Evolutionary conservation across 2,797 vertebrate genomes (phyloP).

Genomic region (Silurus aristotelis): DNA sequence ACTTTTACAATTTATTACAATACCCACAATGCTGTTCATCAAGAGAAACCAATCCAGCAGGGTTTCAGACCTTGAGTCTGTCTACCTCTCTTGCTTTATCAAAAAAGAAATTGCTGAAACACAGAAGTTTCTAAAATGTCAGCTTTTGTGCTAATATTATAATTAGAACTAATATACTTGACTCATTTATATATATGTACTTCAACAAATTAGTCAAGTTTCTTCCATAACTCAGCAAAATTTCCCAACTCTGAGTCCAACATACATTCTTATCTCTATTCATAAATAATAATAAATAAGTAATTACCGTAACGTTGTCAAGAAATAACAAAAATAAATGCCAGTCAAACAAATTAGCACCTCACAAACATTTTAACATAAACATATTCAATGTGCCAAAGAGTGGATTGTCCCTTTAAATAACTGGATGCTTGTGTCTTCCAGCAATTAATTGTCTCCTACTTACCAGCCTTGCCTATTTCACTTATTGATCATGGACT

Average conservation of each 20-base stretch:
- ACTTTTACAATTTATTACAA: background rate
- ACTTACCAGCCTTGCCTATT: slow-evolving; percentile 38
- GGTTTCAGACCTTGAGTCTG: background rate
- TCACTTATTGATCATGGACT: slow-evolving; percentile 45
- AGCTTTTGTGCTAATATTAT: background rate
- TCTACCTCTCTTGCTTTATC: background rate
- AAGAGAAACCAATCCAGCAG: background rate
- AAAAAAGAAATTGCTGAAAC: background rate
- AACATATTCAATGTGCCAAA: background rate
- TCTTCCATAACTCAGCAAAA: background rate
- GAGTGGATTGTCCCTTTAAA: background rate
- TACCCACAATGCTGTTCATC: background rate
- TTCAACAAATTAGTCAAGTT: background rate
- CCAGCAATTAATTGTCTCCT: background rate
- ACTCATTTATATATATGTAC: no score
- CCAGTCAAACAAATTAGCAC: background rate
- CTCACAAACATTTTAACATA: background rate
- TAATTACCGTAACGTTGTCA: background rate
- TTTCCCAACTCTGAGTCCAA: background rate
- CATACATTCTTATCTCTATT: background rate
- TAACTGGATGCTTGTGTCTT: background rate
- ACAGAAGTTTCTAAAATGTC: background rate
- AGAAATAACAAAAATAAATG: background rate
- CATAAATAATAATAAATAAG: background rate
- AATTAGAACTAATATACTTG: no score